phyloP scores from a whole-genome alignment of 2,113 vertebrate species.

The Psilopsiagon aurifrons region DNA sequence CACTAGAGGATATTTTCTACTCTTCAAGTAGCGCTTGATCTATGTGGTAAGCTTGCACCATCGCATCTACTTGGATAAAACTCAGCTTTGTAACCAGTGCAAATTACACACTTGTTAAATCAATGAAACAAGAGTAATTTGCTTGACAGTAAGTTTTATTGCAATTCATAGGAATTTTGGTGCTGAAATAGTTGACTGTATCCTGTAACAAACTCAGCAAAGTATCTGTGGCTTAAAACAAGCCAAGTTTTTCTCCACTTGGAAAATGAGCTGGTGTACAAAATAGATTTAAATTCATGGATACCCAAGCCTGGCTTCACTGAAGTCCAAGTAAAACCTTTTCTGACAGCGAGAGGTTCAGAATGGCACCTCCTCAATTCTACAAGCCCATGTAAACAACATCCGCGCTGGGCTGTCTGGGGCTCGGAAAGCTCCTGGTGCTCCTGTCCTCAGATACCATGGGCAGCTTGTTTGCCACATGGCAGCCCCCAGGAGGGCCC shows the following conservation, averaged over 20 bases:
- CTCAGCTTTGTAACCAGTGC: not conserved
- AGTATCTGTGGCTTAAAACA: not conserved
- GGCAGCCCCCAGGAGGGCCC: not conserved
- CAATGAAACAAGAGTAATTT: not conserved
- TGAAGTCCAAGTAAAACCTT: not conserved
- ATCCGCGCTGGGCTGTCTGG: not conserved
- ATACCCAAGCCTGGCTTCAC: not conserved
- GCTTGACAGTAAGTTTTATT: not conserved
- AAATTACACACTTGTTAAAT: not conserved
- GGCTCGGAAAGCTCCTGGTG: not conserved
- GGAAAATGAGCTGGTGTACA: not conserved
- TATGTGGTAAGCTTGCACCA: not conserved
- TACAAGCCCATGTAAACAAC: not conserved
- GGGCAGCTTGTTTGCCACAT: not conserved
- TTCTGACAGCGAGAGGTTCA: not conserved
- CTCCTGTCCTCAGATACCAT: not conserved
- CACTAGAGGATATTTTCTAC: not conserved
- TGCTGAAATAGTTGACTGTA: not conserved
- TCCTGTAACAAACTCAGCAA: not conserved
- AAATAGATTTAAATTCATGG: not conserved
- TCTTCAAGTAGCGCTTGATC: not conserved
- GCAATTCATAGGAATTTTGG: not conserved
- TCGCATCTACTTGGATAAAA: not conserved
- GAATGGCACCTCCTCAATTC: not conserved
- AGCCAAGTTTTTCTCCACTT: not conserved